Conservation (phyloP, 2,113 vertebrate species). For the Lepisosteus oculatus region DNA sequence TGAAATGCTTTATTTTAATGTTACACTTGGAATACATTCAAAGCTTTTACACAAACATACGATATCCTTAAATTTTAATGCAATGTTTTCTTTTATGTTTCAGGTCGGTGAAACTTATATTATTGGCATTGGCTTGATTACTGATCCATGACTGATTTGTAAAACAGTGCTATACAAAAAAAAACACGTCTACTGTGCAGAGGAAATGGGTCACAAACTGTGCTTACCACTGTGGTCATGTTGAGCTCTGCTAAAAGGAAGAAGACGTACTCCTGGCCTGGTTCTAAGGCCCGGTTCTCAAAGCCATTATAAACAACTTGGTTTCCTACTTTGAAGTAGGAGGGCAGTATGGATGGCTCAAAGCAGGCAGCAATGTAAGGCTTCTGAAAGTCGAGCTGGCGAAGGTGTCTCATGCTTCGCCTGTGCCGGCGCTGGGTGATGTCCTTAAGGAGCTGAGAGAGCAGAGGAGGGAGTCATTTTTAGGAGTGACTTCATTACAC, state of each 20-base stretch:
- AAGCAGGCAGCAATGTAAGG: constrained; percentile 92
- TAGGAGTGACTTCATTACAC: no score
- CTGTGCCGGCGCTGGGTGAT: constrained; percentile 68
- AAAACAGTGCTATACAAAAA: no score
- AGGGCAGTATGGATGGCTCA: constrained; percentile 71
- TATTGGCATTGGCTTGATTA: no score
- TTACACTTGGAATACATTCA: no score
- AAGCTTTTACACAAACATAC: no score
- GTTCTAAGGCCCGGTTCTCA: constrained; percentile 84
- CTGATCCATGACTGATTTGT: no score
- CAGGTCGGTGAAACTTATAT: no score
- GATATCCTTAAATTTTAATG: no score
- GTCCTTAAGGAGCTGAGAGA: constrained; percentile 76
- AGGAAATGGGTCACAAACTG: no score
- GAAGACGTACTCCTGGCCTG: constrained; percentile 84
- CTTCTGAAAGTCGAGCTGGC: constrained; percentile 78
- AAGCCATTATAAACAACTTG: constrained; percentile 84
- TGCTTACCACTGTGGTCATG: constrained; percentile 74
- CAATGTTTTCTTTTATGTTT: no score
- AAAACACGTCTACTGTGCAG: no score
- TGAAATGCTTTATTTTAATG: no score
- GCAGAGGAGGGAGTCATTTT: neutral
- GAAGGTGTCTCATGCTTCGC: constrained; percentile 82
- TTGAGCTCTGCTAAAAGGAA: constrained; percentile 89
- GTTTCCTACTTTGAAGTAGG: constrained; percentile 81